Evolutionary conservation across 92 coral and sea anemone species (phyloP).

Genomic region (Epizoanthus stellaris): DNA sequence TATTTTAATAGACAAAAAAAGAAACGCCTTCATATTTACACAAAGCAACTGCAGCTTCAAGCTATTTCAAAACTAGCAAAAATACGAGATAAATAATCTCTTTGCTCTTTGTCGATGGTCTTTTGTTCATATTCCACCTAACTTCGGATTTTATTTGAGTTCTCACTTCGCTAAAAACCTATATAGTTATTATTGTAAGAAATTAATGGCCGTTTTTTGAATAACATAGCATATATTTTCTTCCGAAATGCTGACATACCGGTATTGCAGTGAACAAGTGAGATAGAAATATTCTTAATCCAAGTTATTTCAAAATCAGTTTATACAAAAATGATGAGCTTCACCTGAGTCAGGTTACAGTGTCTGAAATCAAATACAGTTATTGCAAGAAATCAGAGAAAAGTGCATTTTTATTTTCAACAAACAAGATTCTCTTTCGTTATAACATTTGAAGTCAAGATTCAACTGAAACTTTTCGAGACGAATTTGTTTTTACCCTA

Average conservation of each 20-base stretch:
- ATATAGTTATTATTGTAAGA: conserved; percentile 17
- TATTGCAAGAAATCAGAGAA: conserved; percentile 15
- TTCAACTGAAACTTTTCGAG: conserved; percentile 11
- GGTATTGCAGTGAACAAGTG: conserved; percentile 33
- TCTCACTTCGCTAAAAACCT: conserved; percentile 17
- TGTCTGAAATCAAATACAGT: background rate
- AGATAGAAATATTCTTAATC: conserved; percentile 22
- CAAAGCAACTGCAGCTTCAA: conserved; percentile 26
- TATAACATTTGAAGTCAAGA: conserved; percentile 14
- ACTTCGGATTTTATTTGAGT: conserved; percentile 15
- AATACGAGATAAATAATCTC: conserved; percentile 30
- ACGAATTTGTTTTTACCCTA: conserved; percentile 14
- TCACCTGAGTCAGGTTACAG: no score
- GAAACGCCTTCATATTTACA: conserved; percentile 24
- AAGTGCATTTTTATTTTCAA: conserved; percentile 24
- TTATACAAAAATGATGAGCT: background rate
- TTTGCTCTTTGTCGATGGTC: conserved; percentile 11
- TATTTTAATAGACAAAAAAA: conserved; percentile 30
- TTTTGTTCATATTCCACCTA: conserved; percentile 15
- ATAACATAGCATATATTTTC: conserved; percentile 6
- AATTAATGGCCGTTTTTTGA: conserved; percentile 29
- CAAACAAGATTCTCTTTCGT: conserved; percentile 16
- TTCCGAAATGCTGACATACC: no score
- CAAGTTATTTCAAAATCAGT: conserved; percentile 36
- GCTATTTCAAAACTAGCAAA: conserved; percentile 15